Base-by-base conservation (phyloP, 92 coral and sea anemone species). In the Phymanthus crucifer region DNA sequence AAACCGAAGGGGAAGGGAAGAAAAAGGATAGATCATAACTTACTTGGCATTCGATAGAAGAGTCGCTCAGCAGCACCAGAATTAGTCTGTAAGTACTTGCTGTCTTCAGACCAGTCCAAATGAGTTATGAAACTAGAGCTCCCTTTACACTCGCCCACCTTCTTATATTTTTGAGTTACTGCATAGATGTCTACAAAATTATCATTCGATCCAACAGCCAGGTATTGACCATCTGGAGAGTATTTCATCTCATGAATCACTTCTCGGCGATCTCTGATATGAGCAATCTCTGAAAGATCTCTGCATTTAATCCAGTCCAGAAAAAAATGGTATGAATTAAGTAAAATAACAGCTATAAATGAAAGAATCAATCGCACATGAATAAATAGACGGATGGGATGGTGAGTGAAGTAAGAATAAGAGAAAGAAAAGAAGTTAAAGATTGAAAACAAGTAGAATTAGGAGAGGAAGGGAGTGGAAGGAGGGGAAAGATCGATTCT, bases 181-280 rank as follows among this genome's bases (percentile, higher is more conserved):
- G 99, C 89, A 67, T 96, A 96, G 46, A 96, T 90, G 47, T 96
- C 99, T 26, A 96, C 99, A 84, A 93, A 96, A 85, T 96, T 96
- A 80, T 96, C 99, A 77, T 96, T 96, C n/a, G 99, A 96, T 9
- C 99, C 99, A 24, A 96, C 99, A 0, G 99, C 99, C 36, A 96
- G 91, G 77, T 89, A 90, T 52, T 91, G 98, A 52, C 99, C 98
- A 73, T 96, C 99, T 10, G 99, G 99, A 16, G 99, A 96, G 87
- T 83, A 96, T 64, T 96, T 96, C 80, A 96, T 86, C 80, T 96
- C 99, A 71, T 96, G 99, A 70, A 96, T 78, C 31, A 96, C 99
- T 71, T 96, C 99, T 76, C 85, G 83, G 24, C 99, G 99, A 48
- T 96, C 99, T 73, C 89, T 93, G 80, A 92, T 85, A 46, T 91